Percentiles rank a stretch among this genome's conserved stretches.
Conservation (phyloP, 2,888 invertebrate species). For the Alcis repandata region DNA sequence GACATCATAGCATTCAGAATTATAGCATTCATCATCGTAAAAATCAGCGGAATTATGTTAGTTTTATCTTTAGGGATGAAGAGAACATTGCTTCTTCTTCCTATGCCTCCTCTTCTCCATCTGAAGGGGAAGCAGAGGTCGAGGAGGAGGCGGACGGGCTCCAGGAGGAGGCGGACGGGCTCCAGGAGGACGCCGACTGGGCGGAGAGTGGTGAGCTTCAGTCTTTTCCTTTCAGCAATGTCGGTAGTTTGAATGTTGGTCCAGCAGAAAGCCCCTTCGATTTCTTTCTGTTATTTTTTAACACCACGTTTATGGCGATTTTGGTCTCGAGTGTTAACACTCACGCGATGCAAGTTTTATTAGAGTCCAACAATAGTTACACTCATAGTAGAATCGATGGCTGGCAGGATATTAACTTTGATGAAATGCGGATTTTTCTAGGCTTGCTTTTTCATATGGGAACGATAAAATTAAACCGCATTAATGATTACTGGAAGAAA, state of each 20-base stretch:
- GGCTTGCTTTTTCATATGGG: conserved; percentile 25
- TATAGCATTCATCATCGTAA: no score
- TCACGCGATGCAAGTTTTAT: neutral
- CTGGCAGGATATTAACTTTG: neutral
- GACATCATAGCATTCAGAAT: no score
- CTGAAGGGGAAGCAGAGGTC: neutral
- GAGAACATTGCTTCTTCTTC: no score
- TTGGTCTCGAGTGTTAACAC: neutral
- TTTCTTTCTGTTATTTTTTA: neutral
- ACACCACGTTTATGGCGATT: neutral
- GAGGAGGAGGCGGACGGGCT: no score
- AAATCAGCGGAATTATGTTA: no score
- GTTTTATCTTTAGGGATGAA: no score
- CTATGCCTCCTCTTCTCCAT: neutral
- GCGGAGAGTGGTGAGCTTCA: neutral
- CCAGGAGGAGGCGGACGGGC: neutral
- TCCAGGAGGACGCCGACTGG: neutral
- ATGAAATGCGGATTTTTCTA: conserved; percentile 8
- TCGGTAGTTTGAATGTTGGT: neutral
- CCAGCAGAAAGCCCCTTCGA: neutral
- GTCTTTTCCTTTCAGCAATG: neutral
- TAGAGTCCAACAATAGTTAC: neutral
- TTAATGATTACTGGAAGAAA: conserved; percentile 16
- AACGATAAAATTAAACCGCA: conserved; percentile 7
- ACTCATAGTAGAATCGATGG: neutral